Evolutionary conservation across 1,140 invertebrate genomes (phyloP), one percentile per base, ranked within the genome.

Genomic region (Pararge aegeria): DNA sequence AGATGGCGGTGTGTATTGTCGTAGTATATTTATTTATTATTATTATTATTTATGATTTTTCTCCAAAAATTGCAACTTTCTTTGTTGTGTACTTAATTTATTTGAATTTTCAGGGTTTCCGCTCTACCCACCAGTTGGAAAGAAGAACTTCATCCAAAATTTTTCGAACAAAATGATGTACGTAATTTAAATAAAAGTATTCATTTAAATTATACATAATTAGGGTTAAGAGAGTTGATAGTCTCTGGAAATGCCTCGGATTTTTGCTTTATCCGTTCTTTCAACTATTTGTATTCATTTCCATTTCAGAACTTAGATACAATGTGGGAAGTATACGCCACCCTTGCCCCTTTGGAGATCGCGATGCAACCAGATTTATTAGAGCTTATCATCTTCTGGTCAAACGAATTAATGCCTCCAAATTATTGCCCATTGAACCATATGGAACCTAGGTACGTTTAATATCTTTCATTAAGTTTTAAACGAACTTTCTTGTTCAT

Each of bases 311-410:
- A 49, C 10, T 16, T 44, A 0, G 78, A 80, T 51, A 73, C 48
- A 2, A 78, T 83, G 73, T 85, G 80, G 84, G 84, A 87, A 51
- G 68, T 87, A 19, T 83, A 75, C 55, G 80, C 69, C 5, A 79
- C 75, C 0, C 40, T 85, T 4, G 80, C 80, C 10, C 78, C 82
- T 0, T 51, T 87, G 5, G 84, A 87, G 27, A 75, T 52, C 0
- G 61, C 80, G 4, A 0, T 87, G 13, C 76, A 70, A 18, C 74
- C 80, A 2, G 48, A 21, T 7, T 42, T 79, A 7, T 12, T 87
- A 9, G 70, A 81, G 2, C 68, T 75, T 1, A 27, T 75, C 4
- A 44, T 68, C 6, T 29, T 61, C 6, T 62, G 78, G 30, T 0
- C 73, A 5, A 51, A 60, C 5, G 71, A 70, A 37, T 54, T 78